Evolutionary conservation across 2,797 vertebrate genomes (phyloP), one percentile per base, ranked within the genome.

Genomic region (Centropyge bicolor): DNA sequence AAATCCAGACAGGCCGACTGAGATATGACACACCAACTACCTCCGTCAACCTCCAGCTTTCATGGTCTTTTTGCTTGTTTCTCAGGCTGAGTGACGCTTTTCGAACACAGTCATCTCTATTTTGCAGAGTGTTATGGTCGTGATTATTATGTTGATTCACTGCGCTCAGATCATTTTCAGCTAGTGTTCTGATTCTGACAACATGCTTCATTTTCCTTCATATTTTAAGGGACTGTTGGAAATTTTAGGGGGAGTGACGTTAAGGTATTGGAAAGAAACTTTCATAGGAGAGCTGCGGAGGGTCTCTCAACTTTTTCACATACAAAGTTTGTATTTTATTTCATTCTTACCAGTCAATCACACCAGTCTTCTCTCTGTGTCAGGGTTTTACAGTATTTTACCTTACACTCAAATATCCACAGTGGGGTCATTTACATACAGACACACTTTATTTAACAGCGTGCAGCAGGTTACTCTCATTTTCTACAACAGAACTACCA

Each of bases 1-100:
- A 66, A 64, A 63, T 52, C 51, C 36, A 65, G n/a, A 11, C 46
- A 35, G 35, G 20, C 43, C 41, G n/a, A 48, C 46, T 6, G 66
- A 35, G 8, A 54, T 43, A 66, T 41, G 11, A 62, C 36, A 60
- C 0, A 46, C 27, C 0, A 9, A 17, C 20, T 1, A 41, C 35
- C 59, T 13, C 40, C 2, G 0, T 16, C 8, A 63, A 51, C 61
- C 46, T 20, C 20, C 2, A 16, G 41, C 59, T 52, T 7, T 48
- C 35, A 52, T 24, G 55, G 13, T 36, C 41, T 45, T 20, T 48
- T 36, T 14, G 10, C 57, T 16, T 0, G 1, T 36, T 16, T 27
- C 20, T 0, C 1, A 16, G n/a, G 36, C 46, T 9, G 6, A 17
- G 20, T 43, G 13, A 40, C 57, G n/a, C n/a, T 10, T 59, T 24